Conservation (phyloP, 2,113 vertebrate species). For the Vulpes vulpes region DNA sequence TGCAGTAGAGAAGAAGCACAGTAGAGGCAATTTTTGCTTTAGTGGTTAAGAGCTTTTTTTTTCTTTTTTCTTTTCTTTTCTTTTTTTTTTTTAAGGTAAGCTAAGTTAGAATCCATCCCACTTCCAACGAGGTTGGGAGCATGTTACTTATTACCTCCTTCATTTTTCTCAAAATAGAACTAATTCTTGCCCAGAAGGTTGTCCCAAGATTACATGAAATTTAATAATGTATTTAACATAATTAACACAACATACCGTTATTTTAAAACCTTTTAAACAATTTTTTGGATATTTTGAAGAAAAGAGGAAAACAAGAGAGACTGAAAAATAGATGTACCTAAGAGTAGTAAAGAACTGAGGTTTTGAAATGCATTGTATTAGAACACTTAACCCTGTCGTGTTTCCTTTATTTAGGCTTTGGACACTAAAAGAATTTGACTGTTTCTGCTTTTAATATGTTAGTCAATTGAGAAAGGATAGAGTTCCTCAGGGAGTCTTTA, state of each 20-base stretch:
- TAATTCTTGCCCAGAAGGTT: neutral
- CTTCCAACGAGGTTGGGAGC: neutral
- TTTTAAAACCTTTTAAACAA: neutral
- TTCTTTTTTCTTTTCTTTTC: neutral
- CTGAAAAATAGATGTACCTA: neutral
- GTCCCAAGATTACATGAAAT: conserved; percentile 21
- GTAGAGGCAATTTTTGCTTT: neutral
- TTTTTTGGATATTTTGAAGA: conserved; percentile 41
- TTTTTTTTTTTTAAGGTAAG: neutral
- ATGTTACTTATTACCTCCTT: neutral
- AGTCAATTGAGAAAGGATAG: neutral
- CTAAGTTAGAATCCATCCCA: neutral
- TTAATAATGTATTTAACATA: neutral
- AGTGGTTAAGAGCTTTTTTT: neutral
- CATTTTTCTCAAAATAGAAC: conserved; percentile 34
- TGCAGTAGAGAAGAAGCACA: neutral
- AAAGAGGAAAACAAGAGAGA: neutral
- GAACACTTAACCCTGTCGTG: neutral
- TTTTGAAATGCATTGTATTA: neutral
- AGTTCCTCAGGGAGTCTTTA: neutral
- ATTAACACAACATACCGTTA: neutral
- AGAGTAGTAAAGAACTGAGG: conserved; percentile 1
- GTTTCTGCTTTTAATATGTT: conserved; percentile 20
- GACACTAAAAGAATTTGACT: neutral
- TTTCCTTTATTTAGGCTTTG: neutral